Evolutionary conservation across 2,113 vertebrate genomes (phyloP), one percentile per base, ranked within the genome.

Genomic region (Ammodytes dubius): DNA sequence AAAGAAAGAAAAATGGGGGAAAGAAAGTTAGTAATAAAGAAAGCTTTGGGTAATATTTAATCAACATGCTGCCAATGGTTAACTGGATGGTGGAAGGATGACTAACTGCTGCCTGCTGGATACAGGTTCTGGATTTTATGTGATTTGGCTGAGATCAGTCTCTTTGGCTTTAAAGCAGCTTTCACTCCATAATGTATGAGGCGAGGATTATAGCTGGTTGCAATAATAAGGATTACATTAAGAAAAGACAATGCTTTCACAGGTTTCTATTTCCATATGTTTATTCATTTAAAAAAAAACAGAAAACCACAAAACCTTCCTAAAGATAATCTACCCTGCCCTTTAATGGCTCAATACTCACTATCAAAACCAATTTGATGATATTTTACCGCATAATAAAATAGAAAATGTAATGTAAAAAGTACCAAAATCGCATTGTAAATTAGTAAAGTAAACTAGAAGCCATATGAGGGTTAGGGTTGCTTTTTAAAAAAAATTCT

Each of bases 41-140:
- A 77, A 69, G 4, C 53, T 11, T 40, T 4, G 52, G 54, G 52
- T 70, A 64, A 83, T 70, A 60, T 85, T 67, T 75, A 68, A 77
- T 88, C 56, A 78, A 27, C 54, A 66, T 63, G 40, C 67, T 85
- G 37, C 17, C 52, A 78, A 52, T 90, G 70, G 90, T 85, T 79
- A 86, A 74, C 64, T 75, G 59, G 78, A 70, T 81, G 47, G 35
- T 7, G 19, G 13, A 81, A 60, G 54, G 42, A 37, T 27, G 9
- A 49, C 35, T 49, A 76, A 57, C 19, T 45, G 58, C n/a, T 82
- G 72, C 57, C 70, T 45, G 65, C 17, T 15, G 68, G 68, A 80
- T 74, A 70, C 72, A 65, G 17, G 35, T 12, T 37, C 57, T 68
- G 60, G 10, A 67, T 50, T 70, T 15, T 42, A 27, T 59, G 56